Base-by-base conservation (phyloP, 2,113 vertebrate genomes). In the Channa maculata region DNA sequence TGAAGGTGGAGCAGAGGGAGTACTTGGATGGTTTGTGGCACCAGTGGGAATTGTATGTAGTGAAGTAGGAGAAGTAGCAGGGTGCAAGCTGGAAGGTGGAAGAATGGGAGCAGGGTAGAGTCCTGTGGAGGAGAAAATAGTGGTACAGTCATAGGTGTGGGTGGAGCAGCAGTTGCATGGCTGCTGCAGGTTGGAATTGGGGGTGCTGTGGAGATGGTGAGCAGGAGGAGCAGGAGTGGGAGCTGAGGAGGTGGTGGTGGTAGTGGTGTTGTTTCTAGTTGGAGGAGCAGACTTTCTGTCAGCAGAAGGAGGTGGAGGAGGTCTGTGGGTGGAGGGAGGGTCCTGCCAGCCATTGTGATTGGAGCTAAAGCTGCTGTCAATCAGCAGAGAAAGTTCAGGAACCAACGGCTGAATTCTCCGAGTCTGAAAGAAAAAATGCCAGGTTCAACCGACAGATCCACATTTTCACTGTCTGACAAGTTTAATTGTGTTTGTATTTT, bases 321-420 rank as follows among this genome's bases (percentile, higher is more conserved):
- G 65, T 50, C 12, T 65, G 63, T 52, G 69, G 74, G 68, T 6
- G n/a, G 94, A 85, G 80, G 63, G 77, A 15, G 82, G 3, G 46
- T 84, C 59, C 39, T 82, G 88, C 41, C 72, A 0, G 7, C 0
- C 2, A 8, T 3, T 59, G 6, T 75, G 79, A 81, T 44, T 82
- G 66, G 76, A 77, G n/a, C 49, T 7, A 65, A 89, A 90, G 78
- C 82, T 86, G 80, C 63, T n/a, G 72, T 99, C 96, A 58, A 97
- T 93, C 71, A 99, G 92, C 79, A 99, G 89, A 0, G 98, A 99
- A n/a, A 99, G 95, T 77, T 99, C 98, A 1, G 98, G 98, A 69
- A 99, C 98, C 2, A 94, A 96, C 14, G 98, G 98, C 61, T 95
- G 96, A 75, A 99, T 91, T 62, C 88, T 93, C 44, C 92, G 88